These are phyloP conservation scores for Mycetomoellerius zeteki DNA, from an alignment of 1,140 invertebrate species.

Conservation along the genomic window DNA sequence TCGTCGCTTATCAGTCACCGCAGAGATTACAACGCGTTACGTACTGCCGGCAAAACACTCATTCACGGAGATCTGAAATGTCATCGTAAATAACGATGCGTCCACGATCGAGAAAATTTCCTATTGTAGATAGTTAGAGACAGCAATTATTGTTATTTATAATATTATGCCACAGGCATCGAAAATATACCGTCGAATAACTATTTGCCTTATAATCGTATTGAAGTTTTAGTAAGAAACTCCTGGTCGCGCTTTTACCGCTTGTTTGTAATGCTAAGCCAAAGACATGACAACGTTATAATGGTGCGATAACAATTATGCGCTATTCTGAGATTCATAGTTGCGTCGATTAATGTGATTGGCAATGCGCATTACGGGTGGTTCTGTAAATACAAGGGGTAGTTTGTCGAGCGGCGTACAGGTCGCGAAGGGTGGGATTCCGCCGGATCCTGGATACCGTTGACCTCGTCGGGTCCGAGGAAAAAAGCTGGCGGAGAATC, in stretches of 20 bases:
- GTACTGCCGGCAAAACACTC: slow-evolving; percentile 35
- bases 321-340: slow-evolving; percentile 78
- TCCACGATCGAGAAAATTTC: not conserved
- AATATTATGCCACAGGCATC: not conserved
- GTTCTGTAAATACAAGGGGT: slow-evolving; percentile 81
- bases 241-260: not conserved
- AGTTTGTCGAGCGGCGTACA: slow-evolving; percentile 19
- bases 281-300: slow-evolving; percentile 47
- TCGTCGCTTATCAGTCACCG: slow-evolving; percentile 68
- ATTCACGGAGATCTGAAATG: slow-evolving; percentile 45
- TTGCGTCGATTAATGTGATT: slow-evolving; percentile 80
- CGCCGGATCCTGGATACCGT: slow-evolving; percentile 49
- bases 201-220: not conserved
- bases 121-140: not conserved
- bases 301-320: slow-evolving; percentile 69
- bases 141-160: not conserved
- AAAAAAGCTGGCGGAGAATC: slow-evolving; percentile 65
- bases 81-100: slow-evolving; percentile 47
- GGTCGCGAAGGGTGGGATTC: slow-evolving; percentile 44
- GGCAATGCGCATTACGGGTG: slow-evolving; percentile 83
- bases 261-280: slow-evolving; percentile 52
- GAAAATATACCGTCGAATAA: not conserved
- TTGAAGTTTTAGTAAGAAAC: not conserved
- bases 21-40: slow-evolving; percentile 50
- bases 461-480: slow-evolving; percentile 24